Evolutionary conservation across 1,140 invertebrate genomes (phyloP), one percentile per base, ranked within the genome.

Genomic region (Drosophila nikananu): DNA sequence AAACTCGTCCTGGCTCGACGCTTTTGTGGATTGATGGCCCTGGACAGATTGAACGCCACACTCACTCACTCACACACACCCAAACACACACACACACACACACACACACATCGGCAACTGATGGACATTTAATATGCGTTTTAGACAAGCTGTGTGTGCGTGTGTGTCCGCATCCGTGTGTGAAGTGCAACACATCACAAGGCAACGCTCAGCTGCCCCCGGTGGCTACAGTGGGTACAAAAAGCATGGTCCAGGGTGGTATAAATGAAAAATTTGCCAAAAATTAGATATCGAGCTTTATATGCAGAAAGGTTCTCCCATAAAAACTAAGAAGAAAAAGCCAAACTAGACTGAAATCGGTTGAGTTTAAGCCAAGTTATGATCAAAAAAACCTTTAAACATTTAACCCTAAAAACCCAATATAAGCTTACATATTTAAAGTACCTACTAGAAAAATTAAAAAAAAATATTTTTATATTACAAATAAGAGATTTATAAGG

Each of bases 51-150:
- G 83, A 82, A 86, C 82, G 65, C 72, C 72, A 59, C 74, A 78
- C 67, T 37, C n/a, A 15, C 23, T 9, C 41, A 51, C 74, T 71
- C 67, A 42, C 13, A 15, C 23, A 12, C 41, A 30, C 48, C 35
- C n/a, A 15, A 32, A 35, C 19, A 15, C 17, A 39, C 39, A n/a
- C 54, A 60, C n/a, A 15, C 25, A 37, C 19, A 15, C 19, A 39
- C 39, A 15, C 54, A 55, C 46, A 19, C 27, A 21, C 19, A 27
- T 15, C 27, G 19, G 64, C 68, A 44, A 51, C 71, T 86, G 83
- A 86, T 86, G 83, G 83, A 87, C 83, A 81, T 86, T 80, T 87
- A 86, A 86, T 86, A 86, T 86, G 83, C 83, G 80, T 87, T 87
- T 86, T 86, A 77, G 83, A 83, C 80, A 83, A 79, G 70, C 63